A percentile compares a stretch with the other conserved stretches of the same genome.
Conservation (phyloP, 2,113 vertebrate genomes). For the Fregata magnificens region DNA sequence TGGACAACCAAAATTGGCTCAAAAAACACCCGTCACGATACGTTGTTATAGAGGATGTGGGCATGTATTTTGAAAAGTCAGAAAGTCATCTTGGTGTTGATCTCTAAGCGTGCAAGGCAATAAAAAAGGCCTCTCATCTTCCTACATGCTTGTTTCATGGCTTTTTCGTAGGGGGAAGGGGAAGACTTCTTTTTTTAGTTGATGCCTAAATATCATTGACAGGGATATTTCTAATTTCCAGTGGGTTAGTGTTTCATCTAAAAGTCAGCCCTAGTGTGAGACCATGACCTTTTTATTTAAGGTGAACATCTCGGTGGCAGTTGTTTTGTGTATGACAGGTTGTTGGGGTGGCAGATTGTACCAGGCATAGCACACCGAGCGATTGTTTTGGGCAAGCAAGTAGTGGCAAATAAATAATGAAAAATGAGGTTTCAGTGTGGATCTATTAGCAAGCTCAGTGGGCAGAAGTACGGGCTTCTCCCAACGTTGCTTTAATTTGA, state of each 20-base stretch:
- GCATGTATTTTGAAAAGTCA: neutral
- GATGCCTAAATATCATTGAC: neutral
- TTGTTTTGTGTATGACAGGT: slow-evolving; percentile 5
- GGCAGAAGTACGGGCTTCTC: neutral
- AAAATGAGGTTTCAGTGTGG: neutral
- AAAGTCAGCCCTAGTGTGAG: neutral
- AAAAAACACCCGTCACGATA: neutral
- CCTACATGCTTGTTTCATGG: neutral
- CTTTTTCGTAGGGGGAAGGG: neutral
- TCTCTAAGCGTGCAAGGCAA: neutral
- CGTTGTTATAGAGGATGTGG: neutral
- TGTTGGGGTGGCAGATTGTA: neutral
- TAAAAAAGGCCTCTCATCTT: neutral
- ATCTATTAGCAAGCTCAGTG: neutral
- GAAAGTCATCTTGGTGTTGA: neutral
- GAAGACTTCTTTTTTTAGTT: neutral
- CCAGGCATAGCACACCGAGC: neutral
- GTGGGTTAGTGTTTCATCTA: neutral
- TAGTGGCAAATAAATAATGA: neutral
- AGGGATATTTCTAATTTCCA: neutral
- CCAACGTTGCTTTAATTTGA: neutral
- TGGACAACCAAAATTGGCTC: neutral
- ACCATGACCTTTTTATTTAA: neutral
- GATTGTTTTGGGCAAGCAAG: neutral
- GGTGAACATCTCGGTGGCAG: neutral